Evolutionary conservation across 2,888 invertebrate species (phyloP), one percentile per base, ranked within the genome.

Genomic region (Trypoxylon attenuatum): DNA sequence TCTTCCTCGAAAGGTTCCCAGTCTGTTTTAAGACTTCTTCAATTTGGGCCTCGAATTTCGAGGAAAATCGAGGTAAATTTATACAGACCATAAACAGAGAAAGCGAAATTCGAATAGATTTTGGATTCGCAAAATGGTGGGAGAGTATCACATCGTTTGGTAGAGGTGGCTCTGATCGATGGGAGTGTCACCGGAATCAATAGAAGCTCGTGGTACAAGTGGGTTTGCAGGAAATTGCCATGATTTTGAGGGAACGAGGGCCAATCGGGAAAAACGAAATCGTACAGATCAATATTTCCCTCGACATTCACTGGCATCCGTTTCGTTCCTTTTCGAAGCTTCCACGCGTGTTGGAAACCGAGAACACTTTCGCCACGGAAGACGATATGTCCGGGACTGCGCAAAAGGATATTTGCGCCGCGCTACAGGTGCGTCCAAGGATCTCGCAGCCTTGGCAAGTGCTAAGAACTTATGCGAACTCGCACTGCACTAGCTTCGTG

Each of bases 161-260:
- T n/a, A n/a, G n/a, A n/a, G n/a, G n/a, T n/a, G n/a, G n/a, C 33
- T 13, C 5, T 33, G 33, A 33, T 33, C 33, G 13, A 33, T 33
- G 33, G 13, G 33, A 13, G 10, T 13, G 10, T 33, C 33, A 13
- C 33, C 33, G 33, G n/a, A 33, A 33, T 33, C 33, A 33, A 33
- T 33, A 33, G 33, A 33, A 6, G 10, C 18, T 33, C 33, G 33
- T 41, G 25, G 16, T 18, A 29, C 47, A 56, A 56, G 47, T 47
- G 27, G 56, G 56, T 56, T 56, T 47, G 27, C 5, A 8, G 27
- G 49, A 56, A 49, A 47, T 47, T 56, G 56, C 47, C 56, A 49
- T 23, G 16, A 41, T 47, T 41, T 56, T 47, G 47, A 56, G 19
- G 10, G 5, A 18, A n/a, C 33, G 33, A 4, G 4, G 33, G 16